These are phyloP conservation scores for Xyrichtys novacula DNA, from an alignment of 2,797 vertebrate genomes.

Conservation along the genomic window DNA sequence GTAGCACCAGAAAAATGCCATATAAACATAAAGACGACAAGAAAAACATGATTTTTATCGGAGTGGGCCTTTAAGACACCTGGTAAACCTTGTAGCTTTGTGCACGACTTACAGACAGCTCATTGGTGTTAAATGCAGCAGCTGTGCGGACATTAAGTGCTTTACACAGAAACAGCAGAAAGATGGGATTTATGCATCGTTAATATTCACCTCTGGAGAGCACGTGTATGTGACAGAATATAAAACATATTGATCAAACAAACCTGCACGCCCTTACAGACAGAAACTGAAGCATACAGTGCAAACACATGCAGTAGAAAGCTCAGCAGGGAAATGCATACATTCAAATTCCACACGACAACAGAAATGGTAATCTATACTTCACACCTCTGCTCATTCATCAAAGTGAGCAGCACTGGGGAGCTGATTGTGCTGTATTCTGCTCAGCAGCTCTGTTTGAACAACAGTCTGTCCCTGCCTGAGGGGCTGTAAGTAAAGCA, in stretches of 20 bases:
- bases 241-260: conserved; percentile 19
- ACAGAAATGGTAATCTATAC: conserved; percentile 71
- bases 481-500: conserved; percentile 58
- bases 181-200: neutral
- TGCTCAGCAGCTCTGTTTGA: conserved; percentile 59
- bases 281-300: conserved; percentile 1
- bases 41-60: too few species aligned
- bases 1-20: too few species aligned
- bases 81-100: too few species aligned
- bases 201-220: conserved; percentile 25
- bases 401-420: conserved; percentile 64
- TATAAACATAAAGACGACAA: too few species aligned
- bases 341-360: conserved; percentile 42
- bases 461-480: conserved; percentile 53
- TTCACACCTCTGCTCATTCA: conserved; percentile 66
- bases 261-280: conserved; percentile 7
- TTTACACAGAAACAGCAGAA: neutral
- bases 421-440: conserved; percentile 64
- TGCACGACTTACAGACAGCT: neutral
- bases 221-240: conserved; percentile 1
- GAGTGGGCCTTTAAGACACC: too few species aligned
- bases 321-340: conserved; percentile 41
- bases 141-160: neutral
- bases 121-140: neutral
- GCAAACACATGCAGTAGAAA: conserved; percentile 21